Percentiles rank a stretch among this genome's conserved stretches.
Evolutionary conservation across 2,888 invertebrate genomes (phyloP).

Genomic region (Cosmopolites sordidus): DNA sequence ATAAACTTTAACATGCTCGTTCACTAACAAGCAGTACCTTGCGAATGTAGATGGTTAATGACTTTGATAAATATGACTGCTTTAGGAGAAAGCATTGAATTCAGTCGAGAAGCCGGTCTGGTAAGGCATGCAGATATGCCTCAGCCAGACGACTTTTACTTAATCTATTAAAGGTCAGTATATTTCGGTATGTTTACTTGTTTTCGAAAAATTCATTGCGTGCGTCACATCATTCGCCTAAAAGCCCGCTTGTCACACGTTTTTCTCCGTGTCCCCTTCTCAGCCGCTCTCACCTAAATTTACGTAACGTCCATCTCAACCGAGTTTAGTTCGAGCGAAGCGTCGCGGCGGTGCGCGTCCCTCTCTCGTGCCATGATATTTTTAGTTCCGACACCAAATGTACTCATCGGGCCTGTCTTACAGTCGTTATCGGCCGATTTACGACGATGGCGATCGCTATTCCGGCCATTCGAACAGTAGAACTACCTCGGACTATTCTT

Average conservation of each 20-base stretch:
- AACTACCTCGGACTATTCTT: conserved; percentile 23
- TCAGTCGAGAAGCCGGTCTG: no score
- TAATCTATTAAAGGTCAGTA: not conserved
- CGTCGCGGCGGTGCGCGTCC: conserved; percentile 36
- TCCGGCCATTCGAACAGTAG: conserved; percentile 14
- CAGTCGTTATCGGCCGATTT: conserved; percentile 42
- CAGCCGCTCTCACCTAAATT: conserved; percentile 30
- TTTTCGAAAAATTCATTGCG: not conserved
- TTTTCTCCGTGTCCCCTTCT: conserved; percentile 21
- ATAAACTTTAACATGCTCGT: no score
- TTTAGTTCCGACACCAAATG: conserved; percentile 55
- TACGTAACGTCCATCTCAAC: conserved; percentile 33
- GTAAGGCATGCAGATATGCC: no score
- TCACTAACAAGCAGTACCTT: no score
- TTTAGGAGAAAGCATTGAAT: no score
- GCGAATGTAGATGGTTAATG: no score
- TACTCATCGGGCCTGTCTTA: conserved; percentile 41
- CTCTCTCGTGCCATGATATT: conserved; percentile 48
- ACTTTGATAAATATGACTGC: no score
- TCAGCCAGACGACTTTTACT: not conserved
- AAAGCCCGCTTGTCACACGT: conserved; percentile 26
- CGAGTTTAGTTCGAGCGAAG: conserved; percentile 33
- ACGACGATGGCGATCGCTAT: conserved; percentile 34
- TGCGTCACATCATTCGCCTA: conserved; percentile 24
- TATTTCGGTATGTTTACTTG: conserved; percentile 13